A percentile compares a stretch with the other conserved stretches of the same genome.
Conservation (phyloP, 2,797 vertebrate genomes). For the Cichlasoma orientale region DNA sequence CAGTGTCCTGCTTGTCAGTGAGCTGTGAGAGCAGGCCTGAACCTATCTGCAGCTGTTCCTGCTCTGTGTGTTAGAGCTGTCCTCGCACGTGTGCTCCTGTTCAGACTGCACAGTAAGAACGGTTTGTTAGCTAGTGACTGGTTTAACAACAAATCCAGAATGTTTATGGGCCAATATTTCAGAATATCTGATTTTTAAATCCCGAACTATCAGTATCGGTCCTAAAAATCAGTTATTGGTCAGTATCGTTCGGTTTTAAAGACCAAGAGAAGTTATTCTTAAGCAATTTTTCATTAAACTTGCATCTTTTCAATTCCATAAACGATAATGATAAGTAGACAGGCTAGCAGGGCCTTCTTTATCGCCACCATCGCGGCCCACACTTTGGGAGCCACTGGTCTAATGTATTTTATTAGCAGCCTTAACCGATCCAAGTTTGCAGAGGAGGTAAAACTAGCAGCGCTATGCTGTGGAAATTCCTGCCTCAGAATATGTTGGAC, state of each 20-base stretch:
- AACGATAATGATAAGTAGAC: no score
- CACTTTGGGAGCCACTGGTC: no score
- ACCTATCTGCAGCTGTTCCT: slow-evolving; percentile 69
- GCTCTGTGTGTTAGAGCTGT: slow-evolving; percentile 13
- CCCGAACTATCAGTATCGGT: no score
- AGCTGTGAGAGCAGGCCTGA: slow-evolving; percentile 19
- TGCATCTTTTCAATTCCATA: no score
- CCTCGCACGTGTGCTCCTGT: slow-evolving; percentile 23
- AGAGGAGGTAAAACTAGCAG: not conserved
- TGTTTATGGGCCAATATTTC: no score
- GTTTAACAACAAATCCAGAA: no score
- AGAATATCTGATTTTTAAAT: not conserved
- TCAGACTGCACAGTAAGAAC: not conserved
- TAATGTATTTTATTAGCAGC: fast-evolving
- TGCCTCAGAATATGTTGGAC: not conserved
- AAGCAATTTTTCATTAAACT: no score
- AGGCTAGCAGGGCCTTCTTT: no score
- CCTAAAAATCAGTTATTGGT: no score
- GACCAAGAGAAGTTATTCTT: no score
- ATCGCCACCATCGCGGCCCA: no score
- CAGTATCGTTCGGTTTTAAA: no score
- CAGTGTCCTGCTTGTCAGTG: not conserved
- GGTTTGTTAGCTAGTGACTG: not conserved
- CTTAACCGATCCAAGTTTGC: not conserved
- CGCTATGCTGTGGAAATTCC: not conserved